phyloP scores from a whole-genome alignment of 2,888 invertebrate species.

The Atrina japonica region DNA sequence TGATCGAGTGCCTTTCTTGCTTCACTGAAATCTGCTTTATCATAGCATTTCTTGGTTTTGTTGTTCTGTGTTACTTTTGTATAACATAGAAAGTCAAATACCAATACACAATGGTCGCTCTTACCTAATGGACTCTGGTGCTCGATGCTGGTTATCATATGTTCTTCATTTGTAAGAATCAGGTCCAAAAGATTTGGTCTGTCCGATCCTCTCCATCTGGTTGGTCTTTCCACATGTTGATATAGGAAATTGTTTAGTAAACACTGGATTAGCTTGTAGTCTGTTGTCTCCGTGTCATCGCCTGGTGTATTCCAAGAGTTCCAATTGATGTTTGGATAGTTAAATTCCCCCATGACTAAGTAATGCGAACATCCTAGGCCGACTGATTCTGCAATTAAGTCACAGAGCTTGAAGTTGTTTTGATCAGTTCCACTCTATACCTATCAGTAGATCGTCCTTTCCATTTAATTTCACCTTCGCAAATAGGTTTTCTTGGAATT shows the following conservation, averaged over 20 bases:
- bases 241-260: slow-evolving; percentile 3
- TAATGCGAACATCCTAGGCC: too few species aligned
- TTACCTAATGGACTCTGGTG: slow-evolving; percentile 26
- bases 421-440: too few species aligned
- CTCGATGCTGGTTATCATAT: slow-evolving; percentile 9
- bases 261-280: slow-evolving; percentile 4
- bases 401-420: too few species aligned
- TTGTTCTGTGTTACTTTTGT: not conserved
- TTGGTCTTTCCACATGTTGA: slow-evolving; percentile 22
- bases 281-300: not conserved
- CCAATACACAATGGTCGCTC: slow-evolving; percentile 23
- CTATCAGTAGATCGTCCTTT: too few species aligned
- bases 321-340: slow-evolving; percentile 20
- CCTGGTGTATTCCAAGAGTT: slow-evolving; percentile 1
- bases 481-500: too few species aligned
- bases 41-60: not conserved
- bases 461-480: too few species aligned
- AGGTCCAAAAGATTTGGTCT: slow-evolving; percentile 16
- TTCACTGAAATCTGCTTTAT: slow-evolving; percentile 15
- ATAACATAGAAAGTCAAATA: slow-evolving; percentile 1
- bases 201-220: slow-evolving; percentile 10
- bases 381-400: too few species aligned
- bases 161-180: slow-evolving; percentile 24
- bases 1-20: too few species aligned
- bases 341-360: slow-evolving; percentile 15